These are phyloP conservation scores for Tretioscincus oriximinensis DNA, from an alignment of 2,113 vertebrate genomes.

Conservation along the genomic window DNA sequence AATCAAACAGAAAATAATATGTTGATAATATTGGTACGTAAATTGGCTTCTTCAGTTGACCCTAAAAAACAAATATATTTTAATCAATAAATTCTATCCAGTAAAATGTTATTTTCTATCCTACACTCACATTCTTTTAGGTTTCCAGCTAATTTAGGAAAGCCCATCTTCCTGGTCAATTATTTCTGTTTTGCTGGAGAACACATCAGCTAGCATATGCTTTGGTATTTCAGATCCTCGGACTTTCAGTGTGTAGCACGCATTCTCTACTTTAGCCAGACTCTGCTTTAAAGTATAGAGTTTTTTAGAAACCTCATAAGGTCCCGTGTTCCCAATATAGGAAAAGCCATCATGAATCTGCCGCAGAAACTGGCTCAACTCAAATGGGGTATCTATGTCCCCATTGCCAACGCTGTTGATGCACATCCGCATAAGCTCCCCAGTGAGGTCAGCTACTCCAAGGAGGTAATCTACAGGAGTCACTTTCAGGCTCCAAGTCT, in stretches of 20 bases:
- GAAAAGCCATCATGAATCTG: slow-evolving; percentile 95
- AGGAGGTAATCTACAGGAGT: slow-evolving; percentile 93
- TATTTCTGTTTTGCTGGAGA: slow-evolving; percentile 83
- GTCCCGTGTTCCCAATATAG: slow-evolving; percentile 94
- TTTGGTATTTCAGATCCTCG: slow-evolving; percentile 95
- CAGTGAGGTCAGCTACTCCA: slow-evolving; percentile 93
- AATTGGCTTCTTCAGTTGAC: slow-evolving; percentile 49
- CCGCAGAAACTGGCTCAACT: slow-evolving; percentile 91
- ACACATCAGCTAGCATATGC: slow-evolving; percentile 95
- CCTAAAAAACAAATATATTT: slow-evolving; percentile 59
- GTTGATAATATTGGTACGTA: slow-evolving; percentile 38
- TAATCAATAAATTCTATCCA: slow-evolving; percentile 40
- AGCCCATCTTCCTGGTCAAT: slow-evolving; percentile 90
- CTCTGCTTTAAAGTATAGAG: slow-evolving; percentile 93
- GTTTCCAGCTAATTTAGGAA: slow-evolving; percentile 64
- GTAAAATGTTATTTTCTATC: slow-evolving; percentile 43
- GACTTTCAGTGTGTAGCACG: slow-evolving; percentile 90
- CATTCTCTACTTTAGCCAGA: slow-evolving; percentile 93
- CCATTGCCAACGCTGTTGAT: slow-evolving; percentile 96
- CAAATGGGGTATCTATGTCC: slow-evolving; percentile 95
- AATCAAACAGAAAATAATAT: neutral
- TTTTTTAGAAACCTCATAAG: slow-evolving; percentile 97
- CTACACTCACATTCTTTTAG: slow-evolving; percentile 37
- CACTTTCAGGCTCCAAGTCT: slow-evolving; percentile 82
- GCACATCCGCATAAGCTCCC: slow-evolving; percentile 96